phyloP scores from a whole-genome alignment of 2,797 vertebrate species.

The Acanthornis magna region DNA sequence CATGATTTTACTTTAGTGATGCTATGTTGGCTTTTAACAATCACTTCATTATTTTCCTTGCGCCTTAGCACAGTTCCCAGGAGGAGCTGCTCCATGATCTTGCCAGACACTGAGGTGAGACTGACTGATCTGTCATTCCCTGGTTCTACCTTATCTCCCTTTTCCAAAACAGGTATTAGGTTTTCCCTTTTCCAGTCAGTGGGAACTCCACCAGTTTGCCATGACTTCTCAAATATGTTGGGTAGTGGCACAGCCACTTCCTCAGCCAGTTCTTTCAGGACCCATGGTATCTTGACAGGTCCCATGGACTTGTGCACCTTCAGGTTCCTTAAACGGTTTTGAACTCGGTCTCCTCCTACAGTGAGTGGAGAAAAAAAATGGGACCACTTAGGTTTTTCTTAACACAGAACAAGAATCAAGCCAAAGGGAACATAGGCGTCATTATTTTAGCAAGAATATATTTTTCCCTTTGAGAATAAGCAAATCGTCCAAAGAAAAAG shows the following conservation, averaged over 20 bases:
- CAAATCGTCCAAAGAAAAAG: background rate
- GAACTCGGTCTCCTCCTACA: background rate
- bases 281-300: background rate
- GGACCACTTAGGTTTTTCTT: background rate
- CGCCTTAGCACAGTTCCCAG: background rate
- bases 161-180: background rate
- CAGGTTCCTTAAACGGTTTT: background rate
- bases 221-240: background rate
- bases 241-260: background rate
- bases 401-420: background rate
- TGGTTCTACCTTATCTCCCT: background rate
- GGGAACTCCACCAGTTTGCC: background rate
- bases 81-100: background rate
- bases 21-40: background rate
- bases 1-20: background rate
- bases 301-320: background rate
- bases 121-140: background rate
- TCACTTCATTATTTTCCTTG: background rate
- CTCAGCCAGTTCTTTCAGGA: background rate
- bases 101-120: background rate
- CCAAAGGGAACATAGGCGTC: background rate
- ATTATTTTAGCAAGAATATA: background rate
- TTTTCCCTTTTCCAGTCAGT: background rate
- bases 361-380: background rate
- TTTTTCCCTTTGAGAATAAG: background rate